Percentiles rank a stretch among this genome's conserved stretches.
Evolutionary conservation across 2,797 vertebrate genomes (phyloP).

Genomic region (Rhinatrema bivittatum): DNA sequence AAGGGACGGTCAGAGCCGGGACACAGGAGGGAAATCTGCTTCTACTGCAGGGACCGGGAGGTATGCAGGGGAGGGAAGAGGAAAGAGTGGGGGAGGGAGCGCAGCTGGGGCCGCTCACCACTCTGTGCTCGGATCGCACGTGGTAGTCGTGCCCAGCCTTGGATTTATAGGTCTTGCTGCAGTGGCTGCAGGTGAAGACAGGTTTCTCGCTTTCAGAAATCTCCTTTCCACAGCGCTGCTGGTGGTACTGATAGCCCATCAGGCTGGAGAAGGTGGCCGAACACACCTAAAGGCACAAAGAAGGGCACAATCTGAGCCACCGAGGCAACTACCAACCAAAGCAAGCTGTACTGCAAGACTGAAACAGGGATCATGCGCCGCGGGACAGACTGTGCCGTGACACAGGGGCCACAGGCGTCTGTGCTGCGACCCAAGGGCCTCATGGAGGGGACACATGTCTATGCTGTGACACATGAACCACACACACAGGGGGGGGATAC

Average conservation of each 20-base stretch:
- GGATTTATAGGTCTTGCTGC: slow-evolving; percentile 85
- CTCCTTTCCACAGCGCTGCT: slow-evolving; percentile 84
- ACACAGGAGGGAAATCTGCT: rapidly evolving
- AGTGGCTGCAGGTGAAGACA: slow-evolving; percentile 80
- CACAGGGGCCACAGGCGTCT: not conserved
- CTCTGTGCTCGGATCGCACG: slow-evolving; percentile 66
- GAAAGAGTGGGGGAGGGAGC: not conserved
- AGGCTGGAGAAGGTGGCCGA: slow-evolving; percentile 87
- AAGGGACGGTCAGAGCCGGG: not conserved
- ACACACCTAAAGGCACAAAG: slow-evolving; percentile 65
- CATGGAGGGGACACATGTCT: too few relatives aligned
- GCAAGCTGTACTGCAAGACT: rapidly evolving
- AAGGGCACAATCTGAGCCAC: too few relatives aligned
- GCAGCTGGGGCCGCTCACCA: slow-evolving; percentile 36
- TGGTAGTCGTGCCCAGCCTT: slow-evolving; percentile 91
- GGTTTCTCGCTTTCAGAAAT: slow-evolving; percentile 75
- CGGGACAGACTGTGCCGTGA: too few relatives aligned
- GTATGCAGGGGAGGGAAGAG: too few relatives aligned
- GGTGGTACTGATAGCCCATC: slow-evolving; percentile 96
- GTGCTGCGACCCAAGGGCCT: too few relatives aligned
- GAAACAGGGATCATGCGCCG: rapidly evolving
- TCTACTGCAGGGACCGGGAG: rapidly evolving
- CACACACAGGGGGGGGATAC: too few relatives aligned
- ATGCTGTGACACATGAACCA: too few relatives aligned
- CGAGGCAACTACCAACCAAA: not conserved